Evolutionary conservation across 2,797 vertebrate genomes (phyloP).

Genomic region (Pterois miles): DNA sequence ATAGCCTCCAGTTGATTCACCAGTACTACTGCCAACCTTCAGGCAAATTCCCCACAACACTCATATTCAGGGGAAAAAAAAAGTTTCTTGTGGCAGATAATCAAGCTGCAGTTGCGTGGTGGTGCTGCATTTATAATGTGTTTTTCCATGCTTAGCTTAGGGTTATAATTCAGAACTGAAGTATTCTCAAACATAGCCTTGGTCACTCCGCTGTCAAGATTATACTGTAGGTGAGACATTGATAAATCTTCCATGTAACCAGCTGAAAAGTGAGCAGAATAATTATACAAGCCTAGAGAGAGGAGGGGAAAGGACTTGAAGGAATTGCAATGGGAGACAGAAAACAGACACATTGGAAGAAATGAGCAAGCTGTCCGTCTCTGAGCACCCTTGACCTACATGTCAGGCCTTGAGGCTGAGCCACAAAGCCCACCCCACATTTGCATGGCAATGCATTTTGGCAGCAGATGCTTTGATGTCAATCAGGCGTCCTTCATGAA

Average conservation of each 20-base stretch:
- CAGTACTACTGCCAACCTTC: constrained; percentile 49
- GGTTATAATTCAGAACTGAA: constrained; percentile 63
- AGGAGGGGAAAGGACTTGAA: constrained; percentile 11
- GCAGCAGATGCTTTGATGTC: constrained; percentile 58
- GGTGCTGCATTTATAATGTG: constrained; percentile 63
- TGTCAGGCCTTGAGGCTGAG: constrained; percentile 45
- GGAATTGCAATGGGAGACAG: constrained; percentile 50
- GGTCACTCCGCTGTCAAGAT: constrained; percentile 63
- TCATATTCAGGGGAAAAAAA: constrained; percentile 42
- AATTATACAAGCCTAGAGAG: constrained; percentile 31
- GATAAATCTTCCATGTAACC: constrained; percentile 69
- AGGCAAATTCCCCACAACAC: constrained; percentile 53
- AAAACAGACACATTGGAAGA: constrained; percentile 34
- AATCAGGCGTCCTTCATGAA: constrained; percentile 47
- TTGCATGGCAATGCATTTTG: constrained; percentile 64
- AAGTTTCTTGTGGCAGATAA: constrained; percentile 59
- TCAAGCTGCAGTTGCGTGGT: constrained; percentile 61
- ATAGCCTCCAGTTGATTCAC: constrained; percentile 67
- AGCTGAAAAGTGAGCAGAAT: constrained; percentile 60
- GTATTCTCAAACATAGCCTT: constrained; percentile 49
- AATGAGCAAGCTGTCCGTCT: constrained; percentile 60
- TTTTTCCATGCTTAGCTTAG: constrained; percentile 53
- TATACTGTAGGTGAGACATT: constrained; percentile 51
- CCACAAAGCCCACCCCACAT: constrained; percentile 38
- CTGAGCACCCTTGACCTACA: constrained; percentile 66